Base-by-base conservation (phyloP, 2,113 vertebrate genomes). In the Tupaia tana region DNA sequence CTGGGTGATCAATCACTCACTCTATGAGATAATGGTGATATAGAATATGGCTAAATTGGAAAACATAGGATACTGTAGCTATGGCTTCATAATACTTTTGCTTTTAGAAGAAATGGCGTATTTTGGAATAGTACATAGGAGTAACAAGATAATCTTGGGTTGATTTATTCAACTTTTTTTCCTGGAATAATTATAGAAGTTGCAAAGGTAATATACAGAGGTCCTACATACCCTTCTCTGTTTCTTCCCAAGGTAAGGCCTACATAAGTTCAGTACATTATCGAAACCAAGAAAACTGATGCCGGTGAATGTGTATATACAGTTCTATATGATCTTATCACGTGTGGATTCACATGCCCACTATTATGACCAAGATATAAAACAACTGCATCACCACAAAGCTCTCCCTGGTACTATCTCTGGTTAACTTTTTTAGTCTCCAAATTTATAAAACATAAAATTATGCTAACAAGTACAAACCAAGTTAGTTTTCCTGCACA, bases 71-170 rank as follows among this genome's bases (percentile, higher is more conserved):
- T 22, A 91, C 12, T 71, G 13, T 19, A 78, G 61, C 11, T 63
- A 93, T 58, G 19, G 52, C 16, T 70, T 86, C 81, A 58, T 70
- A 61, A 85, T 88, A 56, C 27, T 67, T 90, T 80, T 93, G 31
- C 61, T 95, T 87, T 90, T 31, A 73, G 71, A 94, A 86, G 84
- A 77, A 96, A 70, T 2, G 7, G 10, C 31, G 6, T 71, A 77
- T 18, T 70, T 14, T 3, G 93, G 19, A 95, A 83, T 79, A 63
- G 70, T 86, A 93, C 61, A 86, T 24, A 86, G 31, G 78, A 95
- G 75, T 84, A 97, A 94, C 24, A 70, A 88, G 90, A 77, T 80
- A 77, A 86, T 70, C 79, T 86, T 64, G 27, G 56, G 86, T 29
- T 95, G 31, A 63, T 56, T 54, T 90, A 78, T 82, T 84, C 18